These are phyloP conservation scores for Festucalex cinctus DNA, from an alignment of 2,113 vertebrate species.

Conservation along the genomic window DNA sequence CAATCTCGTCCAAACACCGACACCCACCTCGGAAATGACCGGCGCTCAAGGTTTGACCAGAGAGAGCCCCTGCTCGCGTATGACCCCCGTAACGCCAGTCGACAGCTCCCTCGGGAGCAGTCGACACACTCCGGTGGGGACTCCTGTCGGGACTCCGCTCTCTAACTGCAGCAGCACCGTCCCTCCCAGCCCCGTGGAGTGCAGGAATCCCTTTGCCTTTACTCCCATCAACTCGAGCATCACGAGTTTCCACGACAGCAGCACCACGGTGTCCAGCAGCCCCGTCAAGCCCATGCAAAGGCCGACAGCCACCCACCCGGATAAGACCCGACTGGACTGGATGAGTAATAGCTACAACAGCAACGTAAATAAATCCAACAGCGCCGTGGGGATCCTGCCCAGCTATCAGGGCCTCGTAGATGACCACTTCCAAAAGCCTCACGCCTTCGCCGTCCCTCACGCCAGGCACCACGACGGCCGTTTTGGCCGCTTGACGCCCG, in stretches of 20 bases:
- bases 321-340: conserved; percentile 96
- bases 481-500: conserved; percentile 90
- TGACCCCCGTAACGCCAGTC: conserved; percentile 87
- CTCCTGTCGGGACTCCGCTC: conserved; percentile 89
- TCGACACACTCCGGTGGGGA: conserved; percentile 89
- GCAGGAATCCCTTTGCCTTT: conserved; percentile 95
- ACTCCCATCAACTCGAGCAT: conserved; percentile 94
- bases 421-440: conserved; percentile 96
- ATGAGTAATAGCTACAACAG: conserved; percentile 89
- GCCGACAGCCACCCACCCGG: conserved; percentile 94
- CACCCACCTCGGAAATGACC: conserved; percentile 87
- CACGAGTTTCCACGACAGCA: conserved; percentile 89
- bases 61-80: conserved; percentile 87
- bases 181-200: conserved; percentile 94
- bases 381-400: conserved; percentile 81
- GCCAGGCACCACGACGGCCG: conserved; percentile 82
- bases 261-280: conserved; percentile 88
- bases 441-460: conserved; percentile 93
- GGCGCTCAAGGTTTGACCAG: conserved; percentile 78
- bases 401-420: conserved; percentile 92
- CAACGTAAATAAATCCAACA: conserved; percentile 73
- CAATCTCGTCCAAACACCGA: conserved; percentile 82
- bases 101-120: conserved; percentile 92
- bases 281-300: conserved; percentile 98
- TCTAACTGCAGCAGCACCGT: conserved; percentile 96